These are phyloP conservation scores for Eudasyphora cyanicolor DNA, from an alignment of 2,888 invertebrate genomes.

Conservation along the genomic window DNA sequence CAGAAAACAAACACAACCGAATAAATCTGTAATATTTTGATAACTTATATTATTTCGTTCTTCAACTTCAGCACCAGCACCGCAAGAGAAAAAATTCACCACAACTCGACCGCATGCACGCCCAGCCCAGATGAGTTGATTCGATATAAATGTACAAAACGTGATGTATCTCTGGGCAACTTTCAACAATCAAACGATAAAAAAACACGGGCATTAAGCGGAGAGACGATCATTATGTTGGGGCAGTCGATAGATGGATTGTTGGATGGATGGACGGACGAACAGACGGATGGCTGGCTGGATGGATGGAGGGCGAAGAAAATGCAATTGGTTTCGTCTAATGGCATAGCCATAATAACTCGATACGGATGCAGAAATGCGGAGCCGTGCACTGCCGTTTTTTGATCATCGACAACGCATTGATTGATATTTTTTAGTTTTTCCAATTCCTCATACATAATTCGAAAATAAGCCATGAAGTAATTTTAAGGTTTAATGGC, in stretches of 20 bases:
- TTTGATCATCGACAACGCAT: background rate
- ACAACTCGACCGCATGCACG: conserved; percentile 6
- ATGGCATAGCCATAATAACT: conserved; percentile 4
- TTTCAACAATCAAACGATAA: conserved; percentile 41
- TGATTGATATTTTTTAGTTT: conserved; percentile 19
- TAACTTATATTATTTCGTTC: conserved; percentile 9
- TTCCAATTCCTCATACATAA: background rate
- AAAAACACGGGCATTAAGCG: conserved; percentile 18
- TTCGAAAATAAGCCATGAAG: conserved; percentile 28
- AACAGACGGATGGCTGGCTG: background rate
- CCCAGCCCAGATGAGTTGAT: conserved; percentile 4
- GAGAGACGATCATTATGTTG: conserved; percentile 10
- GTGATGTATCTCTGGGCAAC: conserved; percentile 40
- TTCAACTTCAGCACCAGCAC: background rate
- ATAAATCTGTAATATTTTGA: conserved; percentile 28
- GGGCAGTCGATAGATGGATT: background rate
- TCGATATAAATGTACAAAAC: conserved; percentile 37
- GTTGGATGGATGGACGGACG: background rate
- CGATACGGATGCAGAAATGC: background rate
- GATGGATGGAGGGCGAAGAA: conserved; percentile 3
- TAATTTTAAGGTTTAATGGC: conserved; percentile 7
- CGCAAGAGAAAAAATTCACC: background rate
- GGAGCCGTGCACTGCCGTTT: background rate
- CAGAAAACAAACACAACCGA: conserved; percentile 14
- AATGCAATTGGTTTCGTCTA: conserved; percentile 24